Percentiles rank a stretch among this genome's conserved stretches.
Conservation (phyloP, 2,888 invertebrate genomes). For the Ormia ochracea region DNA sequence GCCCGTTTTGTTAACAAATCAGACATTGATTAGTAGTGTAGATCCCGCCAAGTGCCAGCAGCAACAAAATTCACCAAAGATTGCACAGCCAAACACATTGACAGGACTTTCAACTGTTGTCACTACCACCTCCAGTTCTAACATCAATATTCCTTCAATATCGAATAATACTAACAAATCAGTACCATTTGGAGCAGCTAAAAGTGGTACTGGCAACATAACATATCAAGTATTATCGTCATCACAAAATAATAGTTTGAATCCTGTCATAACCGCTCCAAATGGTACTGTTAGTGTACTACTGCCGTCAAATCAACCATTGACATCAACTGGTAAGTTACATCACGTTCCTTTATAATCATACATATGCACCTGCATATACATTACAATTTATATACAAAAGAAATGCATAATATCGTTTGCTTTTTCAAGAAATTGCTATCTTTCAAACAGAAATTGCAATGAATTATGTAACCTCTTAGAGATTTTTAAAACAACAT, state of each 20-base stretch:
- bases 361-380: background rate
- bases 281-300: conserved; percentile 58
- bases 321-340: conserved; percentile 53
- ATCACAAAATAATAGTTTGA: conserved; percentile 37
- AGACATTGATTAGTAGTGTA: conserved; percentile 52
- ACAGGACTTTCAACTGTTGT: conserved; percentile 17
- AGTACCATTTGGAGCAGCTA: conserved; percentile 25
- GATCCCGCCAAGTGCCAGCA: conserved; percentile 25
- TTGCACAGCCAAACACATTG: background rate
- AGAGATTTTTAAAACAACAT: background rate
- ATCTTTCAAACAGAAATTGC: background rate
- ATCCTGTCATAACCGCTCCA: conserved; percentile 35
- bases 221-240: conserved; percentile 52
- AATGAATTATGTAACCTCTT: conserved; percentile 44
- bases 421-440: no score
- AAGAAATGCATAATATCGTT: no score
- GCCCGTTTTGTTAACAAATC: conserved; percentile 55
- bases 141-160: conserved; percentile 16
- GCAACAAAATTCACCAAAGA: conserved; percentile 13
- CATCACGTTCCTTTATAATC: background rate
- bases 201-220: conserved; percentile 20
- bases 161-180: conserved; percentile 24
- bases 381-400: background rate
- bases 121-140: background rate
- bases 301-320: conserved; percentile 26